A percentile compares a stretch with the other conserved stretches of the same genome.
These are phyloP conservation scores for Mercenaria mercenaria DNA, from an alignment of 1,140 invertebrate species.

Conservation along the genomic window DNA sequence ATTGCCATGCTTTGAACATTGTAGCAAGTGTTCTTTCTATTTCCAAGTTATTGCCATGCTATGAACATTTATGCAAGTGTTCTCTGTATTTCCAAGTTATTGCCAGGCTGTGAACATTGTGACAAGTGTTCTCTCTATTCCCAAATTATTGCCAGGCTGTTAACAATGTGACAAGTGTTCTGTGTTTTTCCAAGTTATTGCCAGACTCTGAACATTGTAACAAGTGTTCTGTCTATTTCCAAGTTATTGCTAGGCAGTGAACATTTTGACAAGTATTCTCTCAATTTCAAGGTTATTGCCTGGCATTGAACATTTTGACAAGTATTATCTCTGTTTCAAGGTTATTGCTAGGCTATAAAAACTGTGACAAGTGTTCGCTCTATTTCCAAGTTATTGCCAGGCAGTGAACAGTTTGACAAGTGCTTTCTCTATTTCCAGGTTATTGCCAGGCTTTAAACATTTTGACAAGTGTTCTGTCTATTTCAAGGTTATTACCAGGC, in stretches of 20 bases:
- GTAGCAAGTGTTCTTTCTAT: conserved; percentile 98
- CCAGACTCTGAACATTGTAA: too few species aligned
- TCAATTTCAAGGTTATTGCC: too few species aligned
- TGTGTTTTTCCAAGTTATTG: conserved; percentile 92
- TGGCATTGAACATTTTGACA: too few species aligned
- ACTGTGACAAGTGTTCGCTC: conserved; percentile 98
- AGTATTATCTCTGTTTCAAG: too few species aligned
- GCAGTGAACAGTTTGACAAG: neutral
- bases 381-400: conserved; percentile 89
- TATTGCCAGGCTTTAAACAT: conserved; percentile 99
- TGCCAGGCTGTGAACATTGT: conserved; percentile 99
- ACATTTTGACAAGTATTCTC: too few species aligned
- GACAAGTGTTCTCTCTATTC: conserved; percentile 92
- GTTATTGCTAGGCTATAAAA: conserved; percentile 99
- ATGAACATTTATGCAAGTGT: conserved; percentile 99
- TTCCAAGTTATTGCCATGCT: conserved; percentile 88
- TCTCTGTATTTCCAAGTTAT: conserved; percentile 90
- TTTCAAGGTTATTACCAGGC: conserved; percentile 89
- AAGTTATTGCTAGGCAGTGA: too few species aligned
- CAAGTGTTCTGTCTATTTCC: too few species aligned
- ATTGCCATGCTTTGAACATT: conserved; percentile 95
- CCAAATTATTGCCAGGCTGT: conserved; percentile 98
- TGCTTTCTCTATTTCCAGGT: conserved; percentile 86
- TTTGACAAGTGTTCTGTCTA: conserved; percentile 97
- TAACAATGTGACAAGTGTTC: conserved; percentile 99